These are phyloP conservation scores for Onychomys leucogaster DNA, from an alignment of 2,797 vertebrate species.

Conservation along the genomic window DNA sequence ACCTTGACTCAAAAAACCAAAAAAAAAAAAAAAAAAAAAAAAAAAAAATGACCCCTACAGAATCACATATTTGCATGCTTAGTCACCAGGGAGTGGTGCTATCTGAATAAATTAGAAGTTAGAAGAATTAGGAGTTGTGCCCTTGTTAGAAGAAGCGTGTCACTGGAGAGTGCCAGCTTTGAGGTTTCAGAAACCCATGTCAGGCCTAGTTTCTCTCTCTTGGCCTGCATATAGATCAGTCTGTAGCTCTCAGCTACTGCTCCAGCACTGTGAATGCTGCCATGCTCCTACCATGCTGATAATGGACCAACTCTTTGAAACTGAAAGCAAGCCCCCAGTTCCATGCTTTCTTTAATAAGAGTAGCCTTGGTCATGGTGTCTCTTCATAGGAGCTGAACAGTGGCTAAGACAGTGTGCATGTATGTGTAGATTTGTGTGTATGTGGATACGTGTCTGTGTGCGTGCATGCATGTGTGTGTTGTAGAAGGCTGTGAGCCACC, in stretches of 20 bases:
- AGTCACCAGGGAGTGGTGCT: background rate
- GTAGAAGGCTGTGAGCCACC: background rate
- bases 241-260: background rate
- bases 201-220: background rate
- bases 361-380: background rate
- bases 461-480: background rate
- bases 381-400: background rate
- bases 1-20: too few species aligned
- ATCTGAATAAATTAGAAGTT: background rate
- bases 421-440: background rate
- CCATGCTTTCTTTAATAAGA: background rate
- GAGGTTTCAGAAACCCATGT: background rate
- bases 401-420: background rate
- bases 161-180: background rate
- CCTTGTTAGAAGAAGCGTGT: background rate
- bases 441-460: background rate
- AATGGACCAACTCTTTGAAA: background rate
- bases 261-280: background rate
- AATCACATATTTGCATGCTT: background rate
- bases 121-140: background rate
- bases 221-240: background rate
- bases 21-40: too few species aligned
- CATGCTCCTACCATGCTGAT: background rate
- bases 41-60: too few species aligned
- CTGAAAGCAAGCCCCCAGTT: background rate